Evolutionary conservation across 2,888 invertebrate genomes (phyloP).

Genomic region (Nymphalis urticae): DNA sequence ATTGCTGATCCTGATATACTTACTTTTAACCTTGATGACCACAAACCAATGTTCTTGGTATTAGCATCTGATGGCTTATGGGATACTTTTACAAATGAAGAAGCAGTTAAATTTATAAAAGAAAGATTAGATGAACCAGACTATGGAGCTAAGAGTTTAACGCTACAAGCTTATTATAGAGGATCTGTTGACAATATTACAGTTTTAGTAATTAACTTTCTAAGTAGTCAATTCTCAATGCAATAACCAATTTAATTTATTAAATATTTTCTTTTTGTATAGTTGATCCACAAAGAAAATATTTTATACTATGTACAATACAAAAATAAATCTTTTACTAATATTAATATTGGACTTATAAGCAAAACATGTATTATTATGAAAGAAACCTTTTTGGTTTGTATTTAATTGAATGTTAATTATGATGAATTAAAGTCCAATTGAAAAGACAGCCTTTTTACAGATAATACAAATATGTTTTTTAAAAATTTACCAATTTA

Average conservation of each 20-base stretch:
- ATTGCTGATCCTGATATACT: slow-evolving; percentile 98
- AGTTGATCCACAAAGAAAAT: neutral
- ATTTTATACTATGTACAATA: slow-evolving; percentile 7
- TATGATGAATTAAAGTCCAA: slow-evolving; percentile 7
- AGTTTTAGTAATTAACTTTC: slow-evolving; percentile 93
- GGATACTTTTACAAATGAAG: slow-evolving; percentile 98
- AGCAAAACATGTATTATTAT: neutral
- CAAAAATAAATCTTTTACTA: neutral
- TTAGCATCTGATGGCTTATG: slow-evolving; percentile 97
- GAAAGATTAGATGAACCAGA: slow-evolving; percentile 92
- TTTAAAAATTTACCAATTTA: slow-evolving; percentile 32
- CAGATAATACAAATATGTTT: slow-evolving; percentile 25
- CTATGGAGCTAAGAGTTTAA: slow-evolving; percentile 94
- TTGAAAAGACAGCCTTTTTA: slow-evolving; percentile 9
- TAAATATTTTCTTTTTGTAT: neutral
- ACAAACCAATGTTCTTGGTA: slow-evolving; percentile 93
- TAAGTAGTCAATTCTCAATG: slow-evolving; percentile 70
- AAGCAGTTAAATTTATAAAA: slow-evolving; percentile 93
- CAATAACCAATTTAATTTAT: slow-evolving; percentile 46
- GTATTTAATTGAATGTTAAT: slow-evolving; percentile 2
- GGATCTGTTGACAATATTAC: slow-evolving; percentile 98
- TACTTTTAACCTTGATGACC: slow-evolving; percentile 92
- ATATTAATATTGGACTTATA: neutral
- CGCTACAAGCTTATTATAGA: slow-evolving; percentile 93
- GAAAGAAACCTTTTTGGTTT: slow-evolving; percentile 6